A percentile compares a stretch with the other conserved stretches of the same genome.
Conservation (phyloP, 2,888 invertebrate species). For the Chesias legatella region DNA sequence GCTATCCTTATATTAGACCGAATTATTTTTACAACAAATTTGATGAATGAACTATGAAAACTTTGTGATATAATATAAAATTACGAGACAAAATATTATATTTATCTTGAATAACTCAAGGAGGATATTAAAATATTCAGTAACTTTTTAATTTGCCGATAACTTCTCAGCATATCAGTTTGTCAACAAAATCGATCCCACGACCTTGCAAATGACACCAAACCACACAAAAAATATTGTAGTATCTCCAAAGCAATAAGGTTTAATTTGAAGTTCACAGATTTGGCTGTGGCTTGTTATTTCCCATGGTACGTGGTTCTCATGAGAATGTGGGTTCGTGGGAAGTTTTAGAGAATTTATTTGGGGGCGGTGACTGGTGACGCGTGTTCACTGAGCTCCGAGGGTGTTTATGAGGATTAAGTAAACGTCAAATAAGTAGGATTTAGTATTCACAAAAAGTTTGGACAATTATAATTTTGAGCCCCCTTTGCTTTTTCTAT, state of each 20-base stretch:
- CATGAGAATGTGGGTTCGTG: constrained; percentile 34
- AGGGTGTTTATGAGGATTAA: background rate
- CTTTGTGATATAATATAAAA: too few species aligned
- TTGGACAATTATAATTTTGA: too few species aligned
- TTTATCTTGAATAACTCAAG: too few species aligned
- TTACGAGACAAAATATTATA: too few species aligned
- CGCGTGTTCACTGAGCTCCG: constrained; percentile 8
- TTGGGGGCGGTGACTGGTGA: background rate
- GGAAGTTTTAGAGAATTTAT: constrained; percentile 9
- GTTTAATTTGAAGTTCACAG: constrained; percentile 1
- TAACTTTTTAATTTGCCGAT: too few species aligned
- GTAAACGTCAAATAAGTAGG: background rate
- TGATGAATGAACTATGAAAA: too few species aligned
- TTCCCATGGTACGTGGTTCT: constrained; percentile 34
- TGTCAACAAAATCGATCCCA: constrained; percentile 4
- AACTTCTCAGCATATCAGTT: constrained; percentile 1
- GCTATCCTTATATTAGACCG: too few species aligned
- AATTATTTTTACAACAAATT: too few species aligned
- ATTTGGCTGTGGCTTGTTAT: constrained; percentile 2
- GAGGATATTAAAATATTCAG: too few species aligned
- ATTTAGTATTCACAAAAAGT: too few species aligned
- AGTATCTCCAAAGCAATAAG: constrained; percentile 1
- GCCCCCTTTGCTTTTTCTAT: too few species aligned
- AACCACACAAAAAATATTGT: background rate
- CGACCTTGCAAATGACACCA: constrained; percentile 6